A percentile compares a stretch with the other conserved stretches of the same genome.
Conservation (phyloP, 2,888 invertebrate genomes). For the Caenorhabditis afra region DNA sequence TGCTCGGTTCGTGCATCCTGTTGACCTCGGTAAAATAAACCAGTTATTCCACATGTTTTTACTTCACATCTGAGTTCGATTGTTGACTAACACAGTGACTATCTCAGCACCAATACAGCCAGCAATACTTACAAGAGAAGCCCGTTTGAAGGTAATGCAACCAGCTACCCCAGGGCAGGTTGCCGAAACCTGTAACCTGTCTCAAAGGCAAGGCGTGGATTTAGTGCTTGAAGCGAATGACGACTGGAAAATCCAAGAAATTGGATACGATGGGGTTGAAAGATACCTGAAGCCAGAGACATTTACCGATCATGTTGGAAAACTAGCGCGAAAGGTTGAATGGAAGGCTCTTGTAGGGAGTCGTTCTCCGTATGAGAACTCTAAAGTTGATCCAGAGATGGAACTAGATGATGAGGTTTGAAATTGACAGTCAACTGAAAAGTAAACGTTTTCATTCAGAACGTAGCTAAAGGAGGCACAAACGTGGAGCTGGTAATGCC, state of each 20-base stretch:
- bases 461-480: constrained; percentile 28
- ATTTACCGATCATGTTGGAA: constrained; percentile 73
- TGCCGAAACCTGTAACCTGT: background rate
- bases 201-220: constrained; percentile 50
- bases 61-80: background rate
- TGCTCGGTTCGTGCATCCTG: constrained; percentile 63
- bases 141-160: constrained; percentile 1
- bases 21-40: constrained; percentile 26
- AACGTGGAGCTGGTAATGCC: constrained; percentile 67
- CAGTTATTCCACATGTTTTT: background rate
- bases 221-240: constrained; percentile 61
- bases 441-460: background rate
- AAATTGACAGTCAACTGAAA: too few relatives aligned
- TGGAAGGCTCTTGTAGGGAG: constrained; percentile 73
- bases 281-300: constrained; percentile 72
- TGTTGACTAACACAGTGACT: too few relatives aligned
- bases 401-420: constrained; percentile 40
- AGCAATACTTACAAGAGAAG: too few relatives aligned
- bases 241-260: constrained; percentile 77
- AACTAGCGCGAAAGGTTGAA: constrained; percentile 71
- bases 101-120: too few relatives aligned
- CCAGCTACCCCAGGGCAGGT: constrained; percentile 7
- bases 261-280: constrained; percentile 77
- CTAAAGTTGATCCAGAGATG: constrained; percentile 35
- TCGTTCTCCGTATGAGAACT: constrained; percentile 64